Conservation (phyloP, 2,113 vertebrate species). For the Laticauda laticaudata region DNA sequence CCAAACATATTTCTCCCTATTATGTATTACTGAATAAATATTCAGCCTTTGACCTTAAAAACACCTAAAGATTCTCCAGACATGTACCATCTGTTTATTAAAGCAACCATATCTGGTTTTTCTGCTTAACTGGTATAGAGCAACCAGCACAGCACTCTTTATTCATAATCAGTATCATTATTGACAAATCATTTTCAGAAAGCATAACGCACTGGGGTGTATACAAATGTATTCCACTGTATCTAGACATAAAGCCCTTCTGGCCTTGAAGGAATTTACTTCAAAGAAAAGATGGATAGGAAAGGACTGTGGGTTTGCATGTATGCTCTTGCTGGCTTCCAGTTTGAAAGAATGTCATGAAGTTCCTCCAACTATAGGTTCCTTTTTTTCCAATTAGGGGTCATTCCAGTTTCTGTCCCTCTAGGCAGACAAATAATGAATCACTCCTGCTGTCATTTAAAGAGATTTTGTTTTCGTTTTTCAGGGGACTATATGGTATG, state of each 20-base stretch:
- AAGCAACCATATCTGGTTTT: constrained; percentile 7
- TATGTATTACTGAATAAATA: background rate
- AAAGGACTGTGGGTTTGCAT: background rate
- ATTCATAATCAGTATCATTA: background rate
- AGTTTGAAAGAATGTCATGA: background rate
- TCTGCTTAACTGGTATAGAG: background rate
- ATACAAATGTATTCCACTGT: background rate
- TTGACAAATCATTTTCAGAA: background rate
- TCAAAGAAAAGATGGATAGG: background rate
- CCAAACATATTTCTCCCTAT: background rate
- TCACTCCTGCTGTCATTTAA: background rate
- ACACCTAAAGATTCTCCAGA: constrained; percentile 26
- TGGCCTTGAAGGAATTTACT: background rate
- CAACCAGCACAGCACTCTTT: background rate
- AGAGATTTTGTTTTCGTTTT: background rate
- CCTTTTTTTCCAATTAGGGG: background rate
- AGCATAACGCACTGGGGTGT: background rate
- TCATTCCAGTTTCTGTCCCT: background rate
- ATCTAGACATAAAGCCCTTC: background rate
- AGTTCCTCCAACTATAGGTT: background rate
- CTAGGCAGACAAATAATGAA: background rate
- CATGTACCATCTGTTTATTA: constrained; percentile 22
- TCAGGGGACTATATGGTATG: background rate
- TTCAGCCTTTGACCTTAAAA: background rate
- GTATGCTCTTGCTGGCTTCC: background rate